Percentiles rank a stretch among this genome's conserved stretches.
Conservation (phyloP, 2,797 vertebrate species). For the Argya squamiceps region DNA sequence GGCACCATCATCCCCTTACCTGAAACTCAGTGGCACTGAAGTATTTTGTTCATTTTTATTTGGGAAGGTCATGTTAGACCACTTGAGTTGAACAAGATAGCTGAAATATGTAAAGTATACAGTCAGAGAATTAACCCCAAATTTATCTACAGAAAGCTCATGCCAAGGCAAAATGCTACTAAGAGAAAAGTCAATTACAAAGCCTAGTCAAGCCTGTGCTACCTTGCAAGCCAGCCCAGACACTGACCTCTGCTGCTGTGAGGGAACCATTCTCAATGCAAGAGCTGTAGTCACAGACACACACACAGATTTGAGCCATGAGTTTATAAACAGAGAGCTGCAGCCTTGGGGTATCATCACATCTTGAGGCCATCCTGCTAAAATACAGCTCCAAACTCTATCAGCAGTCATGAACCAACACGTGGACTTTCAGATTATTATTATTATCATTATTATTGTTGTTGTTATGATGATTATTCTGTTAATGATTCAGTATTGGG, state of each 20-base stretch:
- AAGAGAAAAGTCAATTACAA: not conserved
- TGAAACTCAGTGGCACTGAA: not conserved
- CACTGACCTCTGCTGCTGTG: not conserved
- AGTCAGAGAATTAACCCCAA: not conserved
- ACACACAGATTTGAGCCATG: not conserved
- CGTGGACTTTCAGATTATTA: not conserved
- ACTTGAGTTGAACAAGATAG: not conserved
- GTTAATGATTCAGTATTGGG: not conserved
- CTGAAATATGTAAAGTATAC: not conserved
- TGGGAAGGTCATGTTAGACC: not conserved
- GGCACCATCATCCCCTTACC: accelerated
- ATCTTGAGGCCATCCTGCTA: not conserved
- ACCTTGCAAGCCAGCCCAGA: not conserved
- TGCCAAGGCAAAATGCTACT: not conserved
- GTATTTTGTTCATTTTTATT: not conserved
- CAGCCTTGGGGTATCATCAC: not conserved
- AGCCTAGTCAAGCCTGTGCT: not conserved
- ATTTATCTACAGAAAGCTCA: not conserved
- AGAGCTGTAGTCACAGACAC: not conserved
- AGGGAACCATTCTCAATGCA: not conserved
- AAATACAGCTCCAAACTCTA: not conserved
- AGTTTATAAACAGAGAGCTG: not conserved
- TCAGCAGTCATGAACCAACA: not conserved
- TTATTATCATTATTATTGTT: not conserved
- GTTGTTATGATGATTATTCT: not conserved